Evolutionary conservation across 2,797 vertebrate genomes (phyloP).

Genomic region (Pseudochirops cupreus): DNA sequence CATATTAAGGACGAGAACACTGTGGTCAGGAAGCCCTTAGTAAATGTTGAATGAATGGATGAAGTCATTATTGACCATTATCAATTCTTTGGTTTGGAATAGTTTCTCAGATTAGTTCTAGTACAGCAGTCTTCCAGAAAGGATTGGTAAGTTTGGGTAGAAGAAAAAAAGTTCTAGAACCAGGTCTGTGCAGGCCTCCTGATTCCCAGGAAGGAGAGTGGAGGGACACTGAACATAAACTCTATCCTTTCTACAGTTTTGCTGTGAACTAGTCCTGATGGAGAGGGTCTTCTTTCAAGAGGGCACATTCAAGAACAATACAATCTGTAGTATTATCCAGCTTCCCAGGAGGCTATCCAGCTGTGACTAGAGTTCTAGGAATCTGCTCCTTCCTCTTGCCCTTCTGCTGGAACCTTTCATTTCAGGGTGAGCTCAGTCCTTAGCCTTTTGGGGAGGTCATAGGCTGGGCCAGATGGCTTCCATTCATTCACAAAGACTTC

Average conservation of each 20-base stretch:
- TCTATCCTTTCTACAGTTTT: not conserved
- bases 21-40: not conserved
- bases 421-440: not conserved
- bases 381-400: slow-evolving; percentile 28
- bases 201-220: not conserved
- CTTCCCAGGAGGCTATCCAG: not conserved
- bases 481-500: slow-evolving; percentile 14
- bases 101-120: not conserved
- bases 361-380: not conserved
- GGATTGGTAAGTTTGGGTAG: not conserved
- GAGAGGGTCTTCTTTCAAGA: not conserved
- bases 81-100: not conserved
- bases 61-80: not conserved
- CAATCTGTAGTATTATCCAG: not conserved
- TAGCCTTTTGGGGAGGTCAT: slow-evolving; percentile 28
- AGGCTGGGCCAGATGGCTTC: slow-evolving; percentile 25
- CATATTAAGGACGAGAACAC: not conserved
- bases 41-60: not conserved
- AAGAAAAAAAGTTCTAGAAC: not conserved
- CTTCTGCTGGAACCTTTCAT: not conserved
- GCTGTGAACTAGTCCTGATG: not conserved
- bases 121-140: not conserved
- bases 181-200: not conserved
- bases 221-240: not conserved
- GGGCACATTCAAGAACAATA: not conserved